Conservation (phyloP, 2,888 invertebrate genomes). For the Synergus gifuensis region DNA sequence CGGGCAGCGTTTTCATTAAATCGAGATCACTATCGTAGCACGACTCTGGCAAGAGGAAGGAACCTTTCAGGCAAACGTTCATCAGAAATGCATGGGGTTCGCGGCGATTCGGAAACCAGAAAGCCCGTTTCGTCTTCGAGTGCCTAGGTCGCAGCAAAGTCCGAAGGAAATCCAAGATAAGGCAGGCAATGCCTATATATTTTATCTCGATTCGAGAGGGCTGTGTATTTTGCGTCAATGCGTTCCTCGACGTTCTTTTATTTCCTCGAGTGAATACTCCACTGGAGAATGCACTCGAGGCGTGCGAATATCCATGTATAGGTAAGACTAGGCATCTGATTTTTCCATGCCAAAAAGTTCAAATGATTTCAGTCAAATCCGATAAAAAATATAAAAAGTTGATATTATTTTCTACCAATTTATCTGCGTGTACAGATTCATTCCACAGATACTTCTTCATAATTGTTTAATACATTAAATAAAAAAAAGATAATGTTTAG, state of each 20-base stretch:
- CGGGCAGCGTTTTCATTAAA: conserved; percentile 71
- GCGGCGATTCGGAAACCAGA: conserved; percentile 58
- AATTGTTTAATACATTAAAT: no score
- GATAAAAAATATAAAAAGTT: not conserved
- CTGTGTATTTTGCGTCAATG: conserved; percentile 45
- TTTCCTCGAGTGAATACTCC: conserved; percentile 49
- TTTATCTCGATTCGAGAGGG: conserved; percentile 67
- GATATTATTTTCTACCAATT: not conserved
- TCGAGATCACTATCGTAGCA: conserved; percentile 69
- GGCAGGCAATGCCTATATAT: conserved; percentile 53
- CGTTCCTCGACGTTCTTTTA: conserved; percentile 47
- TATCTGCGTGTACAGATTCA: no score
- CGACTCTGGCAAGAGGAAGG: conserved; percentile 55
- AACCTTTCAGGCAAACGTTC: conserved; percentile 63
- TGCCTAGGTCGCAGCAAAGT: conserved; percentile 49
- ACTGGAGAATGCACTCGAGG: conserved; percentile 59
- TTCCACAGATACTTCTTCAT: no score
- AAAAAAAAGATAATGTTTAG: no score
- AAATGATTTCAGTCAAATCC: conserved; percentile 1
- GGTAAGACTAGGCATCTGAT: conserved; percentile 53
- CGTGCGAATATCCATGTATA: conserved; percentile 70
- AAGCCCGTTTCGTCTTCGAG: conserved; percentile 58
- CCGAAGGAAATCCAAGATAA: conserved; percentile 68
- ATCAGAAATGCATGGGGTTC: conserved; percentile 75
- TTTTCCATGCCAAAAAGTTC: conserved; percentile 61